Base-by-base conservation (phyloP, 2,888 invertebrate species). In the Mimas tiliae region DNA sequence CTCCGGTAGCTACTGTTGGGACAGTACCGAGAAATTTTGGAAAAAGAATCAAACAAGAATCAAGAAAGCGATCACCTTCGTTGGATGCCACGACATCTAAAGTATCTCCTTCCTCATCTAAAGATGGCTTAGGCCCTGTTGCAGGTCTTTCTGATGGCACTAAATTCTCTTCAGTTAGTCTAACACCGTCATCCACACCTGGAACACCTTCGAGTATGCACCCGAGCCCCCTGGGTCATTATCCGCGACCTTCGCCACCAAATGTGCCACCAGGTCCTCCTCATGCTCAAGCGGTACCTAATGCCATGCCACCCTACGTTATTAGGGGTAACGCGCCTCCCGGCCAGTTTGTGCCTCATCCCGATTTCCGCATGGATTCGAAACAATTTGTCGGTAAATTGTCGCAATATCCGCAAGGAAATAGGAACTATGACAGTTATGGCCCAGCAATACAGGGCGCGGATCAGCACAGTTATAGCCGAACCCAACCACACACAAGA, bases 221-320 rank as follows among this genome's bases (percentile, higher is more conserved):
- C 74, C 94, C 94, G 72, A 95, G 95, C 81, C 95, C 96, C 0
- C 84, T 96, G 9, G 95, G 95, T 42, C 94, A 95, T 70, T 96
- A 96, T 81, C 95, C 95, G 12, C 91, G 96, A 69, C 96, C 96
- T 11, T 96, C 96, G 1, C 96, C 96, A 0, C 96, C 96, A 0
- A 96, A 95, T 47, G 95, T 95, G 6, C 95, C 95, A 1, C 92
- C 95, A 21, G 94, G 95, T 68, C 94, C 94, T 38, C 94, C 94
- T 66, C 94, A 94, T 76, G 94, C 94, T 58, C 95, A 95, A 83
- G 94, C 94, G 67, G 94, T 95, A 72, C 94, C 95, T 21, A 95
- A 94, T 76, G 89, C 94, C 42, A 94, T 95, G 82, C 94, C 95
- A 4, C 94, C 95, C 0, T 95, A 95, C 76, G 94, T 94, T 12